Evolutionary conservation across 2,888 invertebrate genomes (phyloP), one percentile per base, ranked within the genome.

Genomic region (Ditylenchus weischeri): DNA sequence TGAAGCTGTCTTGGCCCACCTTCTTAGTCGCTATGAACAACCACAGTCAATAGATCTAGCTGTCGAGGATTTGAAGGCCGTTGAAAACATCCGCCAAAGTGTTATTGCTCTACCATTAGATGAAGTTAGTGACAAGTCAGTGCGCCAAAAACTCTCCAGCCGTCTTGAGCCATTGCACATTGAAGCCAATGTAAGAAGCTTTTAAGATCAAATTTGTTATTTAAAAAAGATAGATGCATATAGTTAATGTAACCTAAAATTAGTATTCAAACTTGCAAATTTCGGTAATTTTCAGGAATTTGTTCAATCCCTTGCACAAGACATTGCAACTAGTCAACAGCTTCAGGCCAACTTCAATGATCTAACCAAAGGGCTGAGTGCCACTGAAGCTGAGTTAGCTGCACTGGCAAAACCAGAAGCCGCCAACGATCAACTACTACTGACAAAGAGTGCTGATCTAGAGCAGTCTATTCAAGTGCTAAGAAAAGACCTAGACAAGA

Each of bases 41-140:
- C n/a, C 50, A 50, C 50, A 50, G 21, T 21, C 50, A 4, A 2
- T 4, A 18, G 18, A 18, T 19, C 18, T 4, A 50, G 50, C 21
- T 21, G 50, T 19, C 3, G 50, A 50, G 50, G 50, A 50, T 50
- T 19, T 50, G 21, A 18, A 50, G 18, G 50, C 18, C n/a, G n/a
- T 50, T 19, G 50, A 50, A 50, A 50, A 50, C n/a, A 50, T 50
- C 50, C 18, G 21, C 18, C n/a, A 50, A 19, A 19, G n/a, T 21
- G 50, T 21, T 50, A 18, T 50, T 21, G 21, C 21, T 18, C 21
- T 50, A 21, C 50, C 50, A 50, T 21, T 50, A 18, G 50, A 50
- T 21, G 50, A 50, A 50, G 21, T 50, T 21, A 50, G n/a, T 21
- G 50, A 50, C n/a, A 54, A 65, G 48, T 23, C 65, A 48, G 10